Evolutionary conservation across 1,140 invertebrate species (phyloP).

Genomic region (Acyrthosiphon pisum): DNA sequence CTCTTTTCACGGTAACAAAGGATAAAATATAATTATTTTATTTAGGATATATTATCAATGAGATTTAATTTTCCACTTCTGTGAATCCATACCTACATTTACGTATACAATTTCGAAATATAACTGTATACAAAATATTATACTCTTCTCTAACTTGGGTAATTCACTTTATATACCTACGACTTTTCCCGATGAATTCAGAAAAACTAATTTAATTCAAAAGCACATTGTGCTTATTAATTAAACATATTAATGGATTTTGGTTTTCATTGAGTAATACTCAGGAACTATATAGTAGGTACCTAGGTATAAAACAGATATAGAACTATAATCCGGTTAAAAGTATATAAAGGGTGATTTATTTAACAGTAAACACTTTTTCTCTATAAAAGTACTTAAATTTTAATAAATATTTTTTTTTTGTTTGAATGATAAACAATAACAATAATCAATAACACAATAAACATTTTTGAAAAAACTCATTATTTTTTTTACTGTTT

Average conservation of each 20-base stretch:
- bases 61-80: constrained; percentile 16
- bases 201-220: not conserved
- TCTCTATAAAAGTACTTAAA: not conserved
- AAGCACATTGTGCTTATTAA: not conserved
- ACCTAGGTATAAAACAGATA: not conserved
- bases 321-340: not conserved
- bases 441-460: too few species aligned
- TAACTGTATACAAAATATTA: not conserved
- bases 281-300: not conserved
- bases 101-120: not conserved
- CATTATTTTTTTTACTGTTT: not conserved
- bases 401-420: not conserved
- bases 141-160: not conserved
- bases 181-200: not conserved
- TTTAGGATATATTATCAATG: constrained; percentile 17
- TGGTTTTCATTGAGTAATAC: not conserved
- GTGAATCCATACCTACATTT: not conserved
- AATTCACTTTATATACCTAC: not conserved
- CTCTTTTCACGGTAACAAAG: not conserved
- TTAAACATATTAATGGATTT: constrained; percentile 5
- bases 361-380: not conserved
- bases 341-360: not conserved
- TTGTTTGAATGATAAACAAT: not conserved
- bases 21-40: constrained; percentile 12
- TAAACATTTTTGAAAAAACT: not conserved